Base-by-base conservation (phyloP, 2,797 vertebrate species). In the Chloroceryle amazona region DNA sequence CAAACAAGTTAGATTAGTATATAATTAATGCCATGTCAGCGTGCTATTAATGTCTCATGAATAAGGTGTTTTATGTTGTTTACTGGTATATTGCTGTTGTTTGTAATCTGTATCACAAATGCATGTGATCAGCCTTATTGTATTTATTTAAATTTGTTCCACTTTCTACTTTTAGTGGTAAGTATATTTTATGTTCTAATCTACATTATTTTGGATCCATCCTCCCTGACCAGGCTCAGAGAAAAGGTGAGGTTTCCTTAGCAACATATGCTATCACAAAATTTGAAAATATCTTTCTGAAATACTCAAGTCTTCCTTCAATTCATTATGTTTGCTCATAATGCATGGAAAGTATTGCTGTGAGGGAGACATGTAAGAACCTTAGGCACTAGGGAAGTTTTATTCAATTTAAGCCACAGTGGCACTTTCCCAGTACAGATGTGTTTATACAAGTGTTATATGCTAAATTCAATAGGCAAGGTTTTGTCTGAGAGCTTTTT, bases 61-160 rank as follows among this genome's bases (percentile, higher is more conserved):
- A 91, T 92, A 81, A 52, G 33, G 80, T 58, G 28, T 14, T 90
- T 91, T 83, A 65, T 82, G 29, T 61, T 91, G 52, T 82, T 95
- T 93, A 74, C 31, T 78, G 9, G 3, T 80, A 23, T 67, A 39
- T 19, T 83, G 15, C n/a, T 83, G 37, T 70, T 81, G 37, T 65
- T 68, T 80, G 13, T 46, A 74, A 85, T 73, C 29, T 67, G 35
- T 49, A 42, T 71, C 7, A 7, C 17, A 86, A 89, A 91, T 73
- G 60, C 6, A n/a, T 58, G 61, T 86, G 21, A 35, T 85, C 29
- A 39, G 18, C 70, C 67, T 82, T 82, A 41, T 15, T 81, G 7
- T 49, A n/a, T 80, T 52, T 57, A 52, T 93, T 94, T 87, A 75
- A 70, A 54, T 82, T 90, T 86, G 5, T 87, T 89, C 29, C 9